These are phyloP conservation scores for Melitaea cinxia DNA, from an alignment of 1,140 invertebrate genomes.

Conservation along the genomic window DNA sequence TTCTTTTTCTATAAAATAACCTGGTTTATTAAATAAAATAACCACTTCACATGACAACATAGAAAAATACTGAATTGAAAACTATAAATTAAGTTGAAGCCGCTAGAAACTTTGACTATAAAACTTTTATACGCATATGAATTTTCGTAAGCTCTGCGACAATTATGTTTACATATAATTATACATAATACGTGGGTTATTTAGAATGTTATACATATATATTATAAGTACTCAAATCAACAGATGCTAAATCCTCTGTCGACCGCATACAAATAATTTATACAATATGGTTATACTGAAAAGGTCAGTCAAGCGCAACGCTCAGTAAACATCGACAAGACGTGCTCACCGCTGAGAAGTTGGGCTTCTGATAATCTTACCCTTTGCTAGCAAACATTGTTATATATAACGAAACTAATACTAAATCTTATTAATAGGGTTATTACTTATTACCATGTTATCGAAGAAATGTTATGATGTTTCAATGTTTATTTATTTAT, in stretches of 20 bases:
- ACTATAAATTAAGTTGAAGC: too few species aligned
- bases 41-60: too few species aligned
- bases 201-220: not conserved
- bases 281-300: constrained; percentile 11
- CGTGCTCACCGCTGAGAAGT: constrained; percentile 1
- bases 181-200: not conserved
- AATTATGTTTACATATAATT: not conserved
- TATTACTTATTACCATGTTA: too few species aligned
- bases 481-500: too few species aligned
- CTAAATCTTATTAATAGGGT: not conserved
- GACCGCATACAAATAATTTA: constrained; percentile 5
- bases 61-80: too few species aligned
- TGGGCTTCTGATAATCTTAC: constrained; percentile 19
- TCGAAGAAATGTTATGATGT: too few species aligned
- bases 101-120: too few species aligned
- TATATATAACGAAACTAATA: constrained; percentile 1
- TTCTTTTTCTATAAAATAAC: too few species aligned
- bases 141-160: too few species aligned
- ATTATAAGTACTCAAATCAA: constrained; percentile 7
- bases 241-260: constrained; percentile 2
- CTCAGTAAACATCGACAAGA: constrained; percentile 23
- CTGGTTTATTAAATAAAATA: too few species aligned
- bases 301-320: constrained; percentile 8
- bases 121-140: too few species aligned
- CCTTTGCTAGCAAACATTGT: constrained; percentile 6